Conservation (phyloP, 2,113 vertebrate genomes). For the Ginglymostoma cirratum region DNA sequence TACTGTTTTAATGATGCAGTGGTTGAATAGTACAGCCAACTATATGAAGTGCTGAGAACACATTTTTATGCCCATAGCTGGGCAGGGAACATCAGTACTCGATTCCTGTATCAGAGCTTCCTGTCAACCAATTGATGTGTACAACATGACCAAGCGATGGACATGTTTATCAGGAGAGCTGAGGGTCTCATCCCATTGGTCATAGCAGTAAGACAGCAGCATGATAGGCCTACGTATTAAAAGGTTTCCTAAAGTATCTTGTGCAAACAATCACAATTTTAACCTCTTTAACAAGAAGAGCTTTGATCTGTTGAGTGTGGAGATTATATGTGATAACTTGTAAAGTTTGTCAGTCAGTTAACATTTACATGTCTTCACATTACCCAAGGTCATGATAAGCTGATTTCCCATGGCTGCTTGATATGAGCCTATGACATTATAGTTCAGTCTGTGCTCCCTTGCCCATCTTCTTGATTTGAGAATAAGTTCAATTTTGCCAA, state of each 20-base stretch:
- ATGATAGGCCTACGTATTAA: neutral
- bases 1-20: neutral
- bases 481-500: neutral
- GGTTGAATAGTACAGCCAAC: neutral
- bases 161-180: neutral
- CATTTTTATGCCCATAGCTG: neutral
- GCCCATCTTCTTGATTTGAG: neutral
- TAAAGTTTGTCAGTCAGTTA: neutral
- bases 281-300: neutral
- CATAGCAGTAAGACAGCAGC: neutral
- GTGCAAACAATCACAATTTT: neutral
- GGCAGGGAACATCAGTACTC: no score
- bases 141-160: neutral
- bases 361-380: no score
- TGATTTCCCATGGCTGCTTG: no score
- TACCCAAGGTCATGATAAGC: no score
- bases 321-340: neutral
- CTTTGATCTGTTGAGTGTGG: neutral
- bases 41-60: neutral
- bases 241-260: neutral
- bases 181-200: neutral
- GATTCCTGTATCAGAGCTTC: neutral
- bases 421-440: no score
- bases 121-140: neutral
- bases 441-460: no score